phyloP scores from a whole-genome alignment of 2,113 vertebrate species.

The Parotia lawesii region DNA sequence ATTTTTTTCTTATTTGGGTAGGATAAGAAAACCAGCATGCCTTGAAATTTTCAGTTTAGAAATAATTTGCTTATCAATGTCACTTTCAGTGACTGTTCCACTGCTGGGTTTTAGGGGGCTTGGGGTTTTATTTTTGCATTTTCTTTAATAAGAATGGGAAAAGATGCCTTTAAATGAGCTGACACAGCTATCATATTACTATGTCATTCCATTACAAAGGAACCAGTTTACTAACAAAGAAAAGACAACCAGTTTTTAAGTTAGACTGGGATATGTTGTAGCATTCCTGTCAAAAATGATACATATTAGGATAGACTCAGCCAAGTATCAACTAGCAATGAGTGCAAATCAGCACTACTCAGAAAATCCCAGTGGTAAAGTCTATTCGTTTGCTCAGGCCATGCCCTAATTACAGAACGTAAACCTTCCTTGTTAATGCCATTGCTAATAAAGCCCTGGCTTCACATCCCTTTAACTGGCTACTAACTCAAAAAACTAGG shows the following conservation, averaged over 20 bases:
- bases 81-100: neutral
- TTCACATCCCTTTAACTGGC: neutral
- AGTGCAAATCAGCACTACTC: neutral
- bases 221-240: neutral
- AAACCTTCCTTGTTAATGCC: neutral
- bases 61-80: neutral
- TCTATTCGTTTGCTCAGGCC: neutral
- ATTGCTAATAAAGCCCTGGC: neutral
- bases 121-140: fast-evolving
- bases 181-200: neutral
- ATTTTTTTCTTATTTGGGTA: neutral
- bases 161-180: neutral
- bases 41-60: neutral
- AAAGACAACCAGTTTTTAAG: slow-evolving; percentile 3
- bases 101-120: neutral
- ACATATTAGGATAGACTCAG: neutral
- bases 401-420: neutral
- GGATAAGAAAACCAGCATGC: neutral
- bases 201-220: neutral
- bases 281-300: neutral
- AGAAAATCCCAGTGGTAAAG: neutral
- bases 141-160: neutral
- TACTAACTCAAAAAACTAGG: neutral
- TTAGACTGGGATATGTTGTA: neutral
- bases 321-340: neutral